phyloP scores from a whole-genome alignment of 2,113 vertebrate genomes.

The Malurus alboscapulatus region DNA sequence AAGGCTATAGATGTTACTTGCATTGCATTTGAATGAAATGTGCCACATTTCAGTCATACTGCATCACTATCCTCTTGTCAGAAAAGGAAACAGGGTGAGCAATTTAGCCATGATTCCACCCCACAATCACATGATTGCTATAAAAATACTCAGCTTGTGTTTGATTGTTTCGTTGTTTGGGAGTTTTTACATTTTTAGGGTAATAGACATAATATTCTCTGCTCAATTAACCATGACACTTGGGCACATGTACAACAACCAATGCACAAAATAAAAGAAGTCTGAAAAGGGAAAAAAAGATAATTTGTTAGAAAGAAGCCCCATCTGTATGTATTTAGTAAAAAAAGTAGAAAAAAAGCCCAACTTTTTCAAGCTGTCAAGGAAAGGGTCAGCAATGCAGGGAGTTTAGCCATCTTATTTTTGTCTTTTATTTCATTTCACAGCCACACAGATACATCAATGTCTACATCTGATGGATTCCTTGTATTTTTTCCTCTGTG shows the following conservation, averaged over 20 bases:
- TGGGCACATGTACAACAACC: neutral
- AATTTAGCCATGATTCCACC: neutral
- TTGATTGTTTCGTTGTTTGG: neutral
- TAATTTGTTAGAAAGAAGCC: neutral
- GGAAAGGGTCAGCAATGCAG: neutral
- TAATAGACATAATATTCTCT: neutral
- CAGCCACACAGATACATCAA: neutral
- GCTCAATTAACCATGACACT: neutral
- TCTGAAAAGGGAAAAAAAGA: neutral
- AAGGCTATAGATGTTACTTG: neutral
- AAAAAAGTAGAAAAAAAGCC: neutral
- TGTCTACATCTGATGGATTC: neutral
- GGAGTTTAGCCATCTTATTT: neutral
- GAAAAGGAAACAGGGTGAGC: neutral
- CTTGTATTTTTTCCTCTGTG: neutral
- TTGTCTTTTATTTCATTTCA: neutral
- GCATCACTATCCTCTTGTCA: neutral
- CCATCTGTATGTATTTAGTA: neutral
- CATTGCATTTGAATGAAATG: too few species aligned
- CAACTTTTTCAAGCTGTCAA: neutral
- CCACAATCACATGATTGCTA: neutral
- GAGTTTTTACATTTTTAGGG: neutral
- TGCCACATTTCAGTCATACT: neutral
- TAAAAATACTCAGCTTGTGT: neutral
- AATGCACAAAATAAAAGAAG: neutral